Percentiles rank a stretch among this genome's conserved stretches.
Conservation (phyloP, 2,797 vertebrate species). For the Cirrhinus mrigala region DNA sequence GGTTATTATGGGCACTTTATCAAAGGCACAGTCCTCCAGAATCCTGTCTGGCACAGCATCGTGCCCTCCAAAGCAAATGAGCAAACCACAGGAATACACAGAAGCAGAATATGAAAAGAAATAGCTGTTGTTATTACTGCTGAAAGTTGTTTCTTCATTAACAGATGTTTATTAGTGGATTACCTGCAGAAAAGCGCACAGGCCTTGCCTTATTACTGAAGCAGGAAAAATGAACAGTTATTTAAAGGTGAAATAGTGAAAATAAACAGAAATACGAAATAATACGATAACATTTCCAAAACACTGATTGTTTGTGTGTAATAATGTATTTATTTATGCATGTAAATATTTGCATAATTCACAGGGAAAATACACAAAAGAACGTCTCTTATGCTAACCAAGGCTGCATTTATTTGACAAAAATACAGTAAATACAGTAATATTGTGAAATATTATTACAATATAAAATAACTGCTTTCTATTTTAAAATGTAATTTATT, state of each 20-base stretch:
- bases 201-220: not conserved
- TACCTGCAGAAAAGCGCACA: not conserved
- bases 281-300: no score
- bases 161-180: not conserved
- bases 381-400: no score
- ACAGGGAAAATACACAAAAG: no score
- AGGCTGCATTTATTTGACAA: no score
- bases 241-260: not conserved
- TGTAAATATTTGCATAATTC: no score
- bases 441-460: no score
- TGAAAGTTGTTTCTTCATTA: conserved; percentile 7
- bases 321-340: no score
- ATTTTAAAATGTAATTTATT: no score
- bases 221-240: not conserved
- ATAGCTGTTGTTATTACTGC: not conserved
- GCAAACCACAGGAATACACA: not conserved
- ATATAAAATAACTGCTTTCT: no score
- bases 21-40: conserved; percentile 23
- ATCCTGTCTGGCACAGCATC: conserved; percentile 4
- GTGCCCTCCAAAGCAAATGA: not conserved
- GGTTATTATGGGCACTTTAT: conserved; percentile 30
- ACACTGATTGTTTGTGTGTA: no score
- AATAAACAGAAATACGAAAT: no score
- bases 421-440: no score
- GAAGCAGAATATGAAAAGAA: not conserved